Conservation (phyloP, 1,140 invertebrate species). For the Battus philenor region DNA sequence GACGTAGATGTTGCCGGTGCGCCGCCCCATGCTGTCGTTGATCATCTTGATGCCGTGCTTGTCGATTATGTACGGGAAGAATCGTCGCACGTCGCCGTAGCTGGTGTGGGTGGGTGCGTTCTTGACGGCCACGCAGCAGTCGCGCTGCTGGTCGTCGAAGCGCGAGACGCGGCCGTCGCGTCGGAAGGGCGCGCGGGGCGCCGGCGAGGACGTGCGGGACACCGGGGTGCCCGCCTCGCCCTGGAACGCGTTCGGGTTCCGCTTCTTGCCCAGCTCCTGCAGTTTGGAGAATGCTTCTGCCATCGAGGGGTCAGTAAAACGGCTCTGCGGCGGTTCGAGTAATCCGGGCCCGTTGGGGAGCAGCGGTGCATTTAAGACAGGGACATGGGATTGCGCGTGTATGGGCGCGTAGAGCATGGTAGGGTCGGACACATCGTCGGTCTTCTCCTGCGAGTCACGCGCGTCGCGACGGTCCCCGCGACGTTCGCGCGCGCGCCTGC, state of each 20-base stretch:
- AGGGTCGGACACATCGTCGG: slow-evolving; percentile 19
- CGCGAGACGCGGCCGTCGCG: slow-evolving; percentile 42
- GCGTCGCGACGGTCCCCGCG: slow-evolving; percentile 66
- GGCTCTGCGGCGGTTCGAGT: slow-evolving; percentile 20
- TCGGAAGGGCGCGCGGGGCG: slow-evolving; percentile 29
- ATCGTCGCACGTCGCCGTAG: slow-evolving; percentile 87
- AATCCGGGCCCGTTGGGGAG: slow-evolving; percentile 30
- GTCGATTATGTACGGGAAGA: slow-evolving; percentile 87
- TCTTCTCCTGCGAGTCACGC: slow-evolving; percentile 41
- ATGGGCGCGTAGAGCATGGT: background rate
- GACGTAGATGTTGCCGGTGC: slow-evolving; percentile 88
- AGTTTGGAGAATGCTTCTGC: slow-evolving; percentile 62
- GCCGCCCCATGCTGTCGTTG: slow-evolving; percentile 85
- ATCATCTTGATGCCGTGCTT: slow-evolving; percentile 91
- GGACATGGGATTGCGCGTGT: slow-evolving; percentile 19
- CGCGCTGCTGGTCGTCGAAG: slow-evolving; percentile 38
- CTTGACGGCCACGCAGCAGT: slow-evolving; percentile 81
- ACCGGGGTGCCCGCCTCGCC: slow-evolving; percentile 40
- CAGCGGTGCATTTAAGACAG: slow-evolving; percentile 13
- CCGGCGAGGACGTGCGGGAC: slow-evolving; percentile 32
- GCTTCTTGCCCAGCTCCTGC: slow-evolving; percentile 77
- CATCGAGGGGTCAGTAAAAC: slow-evolving; percentile 49
- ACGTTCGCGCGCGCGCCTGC: slow-evolving; percentile 48
- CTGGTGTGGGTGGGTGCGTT: slow-evolving; percentile 81
- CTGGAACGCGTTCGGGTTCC: slow-evolving; percentile 79